A percentile compares a stretch with the other conserved stretches of the same genome.
Evolutionary conservation across 2,797 vertebrate genomes (phyloP).

Genomic region (Onychomys leucogaster): DNA sequence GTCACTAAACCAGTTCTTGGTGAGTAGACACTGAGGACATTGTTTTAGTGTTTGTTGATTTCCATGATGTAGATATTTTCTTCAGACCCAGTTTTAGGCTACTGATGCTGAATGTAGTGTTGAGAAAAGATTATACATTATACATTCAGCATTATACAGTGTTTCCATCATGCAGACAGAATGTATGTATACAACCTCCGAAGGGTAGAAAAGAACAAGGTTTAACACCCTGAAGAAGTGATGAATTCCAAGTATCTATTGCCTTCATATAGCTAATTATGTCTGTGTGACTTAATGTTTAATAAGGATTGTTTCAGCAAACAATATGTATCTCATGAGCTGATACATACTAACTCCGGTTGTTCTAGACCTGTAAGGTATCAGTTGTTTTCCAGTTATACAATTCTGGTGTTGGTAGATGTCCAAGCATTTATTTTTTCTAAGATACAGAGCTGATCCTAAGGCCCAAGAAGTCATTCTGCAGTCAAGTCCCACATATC

Average conservation of each 20-base stretch:
- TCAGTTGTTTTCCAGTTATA: not conserved
- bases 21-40: not conserved
- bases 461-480: conserved; percentile 26
- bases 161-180: not conserved
- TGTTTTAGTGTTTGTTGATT: conserved; percentile 40
- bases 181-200: not conserved
- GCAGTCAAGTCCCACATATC: not conserved
- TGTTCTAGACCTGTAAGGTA: not conserved
- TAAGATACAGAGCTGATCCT: conserved; percentile 34
- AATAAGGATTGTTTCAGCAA: conserved; percentile 34
- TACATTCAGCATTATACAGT: not conserved
- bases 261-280: conserved; percentile 54
- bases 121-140: conserved; percentile 1
- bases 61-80: conserved; percentile 27
- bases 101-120: not conserved
- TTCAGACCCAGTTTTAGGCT: not conserved
- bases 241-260: not conserved
- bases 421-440: conserved; percentile 30
- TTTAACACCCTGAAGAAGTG: conserved; percentile 39
- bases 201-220: conserved; percentile 11
- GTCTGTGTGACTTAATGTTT: conserved; percentile 43
- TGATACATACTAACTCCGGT: conserved; percentile 20
- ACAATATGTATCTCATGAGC: not conserved
- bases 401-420: conserved; percentile 48
- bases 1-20: conserved; percentile 19